Evolutionary conservation across 2,797 vertebrate species (phyloP).

Genomic region (Cossypha niveicapilla): DNA sequence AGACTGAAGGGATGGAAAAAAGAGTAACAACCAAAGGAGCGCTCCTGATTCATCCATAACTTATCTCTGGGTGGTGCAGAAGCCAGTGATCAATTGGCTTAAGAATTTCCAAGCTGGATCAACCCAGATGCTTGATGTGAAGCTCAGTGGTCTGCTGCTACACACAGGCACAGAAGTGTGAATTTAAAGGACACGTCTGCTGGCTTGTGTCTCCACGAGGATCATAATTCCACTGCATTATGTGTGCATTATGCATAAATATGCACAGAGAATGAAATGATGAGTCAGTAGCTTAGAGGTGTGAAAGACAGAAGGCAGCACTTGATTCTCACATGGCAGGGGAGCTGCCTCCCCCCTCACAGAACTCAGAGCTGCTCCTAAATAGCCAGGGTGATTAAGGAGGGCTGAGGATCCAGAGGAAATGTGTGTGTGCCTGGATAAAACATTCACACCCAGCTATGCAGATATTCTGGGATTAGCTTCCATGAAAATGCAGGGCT

Average conservation of each 20-base stretch:
- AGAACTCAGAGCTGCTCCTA: neutral
- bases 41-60: neutral
- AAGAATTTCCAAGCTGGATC: slow-evolving; percentile 7
- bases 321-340: slow-evolving; percentile 40
- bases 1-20: neutral
- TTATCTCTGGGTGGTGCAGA: neutral
- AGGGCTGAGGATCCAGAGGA: neutral
- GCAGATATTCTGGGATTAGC: slow-evolving; percentile 45
- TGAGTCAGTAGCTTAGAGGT: slow-evolving; percentile 56
- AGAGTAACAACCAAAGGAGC: neutral
- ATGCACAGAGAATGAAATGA: slow-evolving; percentile 41
- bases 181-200: slow-evolving; percentile 20
- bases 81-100: neutral
- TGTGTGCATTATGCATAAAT: slow-evolving; percentile 50
- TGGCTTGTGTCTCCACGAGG: neutral
- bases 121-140: neutral
- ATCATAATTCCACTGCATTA: slow-evolving; percentile 18
- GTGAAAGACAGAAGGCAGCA: slow-evolving; percentile 48
- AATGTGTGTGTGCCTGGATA: neutral
- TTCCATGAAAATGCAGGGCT: slow-evolving; percentile 20
- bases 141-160: neutral
- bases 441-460: slow-evolving; percentile 2
- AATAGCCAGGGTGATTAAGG: neutral
- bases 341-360: neutral
- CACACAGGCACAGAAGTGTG: neutral